A percentile compares a stretch with the other conserved stretches of the same genome.
Evolutionary conservation across 2,888 invertebrate genomes (phyloP).

Genomic region (Andrena flavipes): DNA sequence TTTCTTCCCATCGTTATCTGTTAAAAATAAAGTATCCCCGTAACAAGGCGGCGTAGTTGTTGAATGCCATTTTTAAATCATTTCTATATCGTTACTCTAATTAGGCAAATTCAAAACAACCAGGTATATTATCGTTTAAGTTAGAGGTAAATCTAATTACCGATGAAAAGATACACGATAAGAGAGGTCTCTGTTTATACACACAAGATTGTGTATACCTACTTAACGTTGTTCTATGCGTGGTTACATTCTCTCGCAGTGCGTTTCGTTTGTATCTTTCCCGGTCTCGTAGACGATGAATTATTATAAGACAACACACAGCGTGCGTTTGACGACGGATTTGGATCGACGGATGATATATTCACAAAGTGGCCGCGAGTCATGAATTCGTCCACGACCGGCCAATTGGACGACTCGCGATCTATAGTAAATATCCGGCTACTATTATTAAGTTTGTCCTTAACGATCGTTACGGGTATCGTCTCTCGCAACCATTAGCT

Average conservation of each 20-base stretch:
- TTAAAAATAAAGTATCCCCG: too few relatives aligned
- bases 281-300: conserved; percentile 8
- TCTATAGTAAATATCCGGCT: conserved; percentile 63
- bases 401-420: conserved; percentile 58
- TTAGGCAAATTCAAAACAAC: conserved; percentile 14
- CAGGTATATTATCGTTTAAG: conserved; percentile 12
- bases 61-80: too few relatives aligned
- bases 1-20: too few relatives aligned
- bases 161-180: conserved; percentile 18
- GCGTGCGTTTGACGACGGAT: background rate
- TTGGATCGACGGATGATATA: conserved; percentile 51
- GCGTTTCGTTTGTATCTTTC: conserved; percentile 1
- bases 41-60: too few relatives aligned
- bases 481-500: conserved; percentile 58
- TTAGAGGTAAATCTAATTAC: conserved; percentile 24
- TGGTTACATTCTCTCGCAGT: background rate
- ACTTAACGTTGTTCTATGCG: background rate
- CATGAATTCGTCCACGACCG: conserved; percentile 51
- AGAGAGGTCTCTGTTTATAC: background rate
- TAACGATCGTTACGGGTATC: conserved; percentile 68
- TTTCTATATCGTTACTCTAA: background rate
- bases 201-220: background rate
- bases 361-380: conserved; percentile 56
- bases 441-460: conserved; percentile 82
- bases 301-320: background rate